Evolutionary conservation across 2,797 vertebrate species (phyloP), one percentile per base, ranked within the genome.

Genomic region (Corythornis leucogaster): DNA sequence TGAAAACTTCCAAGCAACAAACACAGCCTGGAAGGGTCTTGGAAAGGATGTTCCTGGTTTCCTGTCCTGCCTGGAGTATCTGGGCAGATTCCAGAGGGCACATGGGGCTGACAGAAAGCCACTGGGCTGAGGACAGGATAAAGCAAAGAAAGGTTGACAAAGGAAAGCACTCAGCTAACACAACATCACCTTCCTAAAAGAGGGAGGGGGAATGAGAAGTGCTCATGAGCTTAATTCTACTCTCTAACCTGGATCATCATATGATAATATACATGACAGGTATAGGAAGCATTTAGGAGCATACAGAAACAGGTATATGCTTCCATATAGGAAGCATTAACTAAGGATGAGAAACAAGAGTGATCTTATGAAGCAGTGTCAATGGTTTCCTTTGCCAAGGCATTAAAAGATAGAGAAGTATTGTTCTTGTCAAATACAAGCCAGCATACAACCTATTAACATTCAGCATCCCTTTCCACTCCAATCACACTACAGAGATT

Each of bases 1-100:
- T 81, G 85, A 84, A 76, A 90, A 70, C 53, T 91, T 91, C 89
- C 92, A 80, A 86, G 87, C 53, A 48, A 48, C 8, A 25, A 35
- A 73, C 9, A 73, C 31, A 93, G 91, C 95, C 94, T 94, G 91
- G 89, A 92, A 92, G 80, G 91, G 91, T 80, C 85, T 70, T 45
- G 1, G 55, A 94, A 95, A 95, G 95, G 91, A 96, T 93, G 48
- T 90, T 76, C 81, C 64, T 4, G 24, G 83, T 88, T 95, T 94
- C 92, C 92, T 89, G 90, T 17, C 71, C 40, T 1, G 5, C 51
- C 54, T 4, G 42, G n/a, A 48, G 21, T 48, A 70, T 62, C 70
- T 81, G 61, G 85, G 87, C 92, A 89, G 80, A 75, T 30, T 40
- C 14, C 50, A 46, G 77, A 63, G 68, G 85, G 77, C 82, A 88